A percentile compares a stretch with the other conserved stretches of the same genome.
Conservation (phyloP, 2,888 invertebrate species). For the Entomobrya proxima region DNA sequence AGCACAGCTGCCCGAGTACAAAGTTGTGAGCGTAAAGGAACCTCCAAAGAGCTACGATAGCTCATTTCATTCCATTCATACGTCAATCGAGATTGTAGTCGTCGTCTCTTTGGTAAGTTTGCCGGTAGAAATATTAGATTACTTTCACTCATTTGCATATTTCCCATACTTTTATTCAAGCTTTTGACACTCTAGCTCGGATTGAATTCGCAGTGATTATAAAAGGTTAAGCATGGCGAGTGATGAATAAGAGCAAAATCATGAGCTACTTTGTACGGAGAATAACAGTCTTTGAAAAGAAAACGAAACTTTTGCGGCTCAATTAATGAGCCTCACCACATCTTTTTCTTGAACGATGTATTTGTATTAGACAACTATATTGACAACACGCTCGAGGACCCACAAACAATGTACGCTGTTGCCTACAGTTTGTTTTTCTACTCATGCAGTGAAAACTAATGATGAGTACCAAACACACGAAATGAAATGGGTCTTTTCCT, state of each 20-base stretch:
- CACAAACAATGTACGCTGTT: not conserved
- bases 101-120: conserved; percentile 62
- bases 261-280: too few species aligned
- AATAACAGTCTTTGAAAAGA: too few species aligned
- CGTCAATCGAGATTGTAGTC: conserved; percentile 63
- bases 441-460: conserved; percentile 3
- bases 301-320: too few species aligned
- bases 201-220: too few species aligned
- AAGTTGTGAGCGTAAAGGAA: conserved; percentile 51
- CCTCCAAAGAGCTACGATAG: conserved; percentile 50
- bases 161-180: not conserved
- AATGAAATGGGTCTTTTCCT: conserved; percentile 9
- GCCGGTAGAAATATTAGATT: not conserved
- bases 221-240: too few species aligned
- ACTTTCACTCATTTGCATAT: not conserved
- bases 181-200: not conserved
- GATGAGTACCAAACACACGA: not conserved
- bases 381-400: not conserved
- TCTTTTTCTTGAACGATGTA: too few species aligned
- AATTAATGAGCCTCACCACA: too few species aligned
- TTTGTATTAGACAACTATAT: too few species aligned
- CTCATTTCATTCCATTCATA: conserved; percentile 59
- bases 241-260: too few species aligned
- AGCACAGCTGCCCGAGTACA: conserved; percentile 37
- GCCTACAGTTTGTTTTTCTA: not conserved